A percentile compares a stretch with the other conserved stretches of the same genome.
Evolutionary conservation across 2,113 vertebrate species (phyloP).

Genomic region (Triplophysa dalaica): DNA sequence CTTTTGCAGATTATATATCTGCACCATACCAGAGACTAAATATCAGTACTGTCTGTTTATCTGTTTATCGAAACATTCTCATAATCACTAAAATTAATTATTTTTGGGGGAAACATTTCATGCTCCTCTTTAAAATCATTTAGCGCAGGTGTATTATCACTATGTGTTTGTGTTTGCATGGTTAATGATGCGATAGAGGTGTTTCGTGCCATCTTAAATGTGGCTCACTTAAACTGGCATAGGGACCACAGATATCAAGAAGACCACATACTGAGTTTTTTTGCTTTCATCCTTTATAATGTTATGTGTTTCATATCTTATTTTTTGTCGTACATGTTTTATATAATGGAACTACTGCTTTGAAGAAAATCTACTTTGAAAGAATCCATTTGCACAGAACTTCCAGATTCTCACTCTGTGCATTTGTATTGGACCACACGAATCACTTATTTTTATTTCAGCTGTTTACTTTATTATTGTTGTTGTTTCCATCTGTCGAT

Average conservation of each 20-base stretch:
- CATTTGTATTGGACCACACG: constrained; percentile 52
- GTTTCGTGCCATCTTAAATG: constrained; percentile 58
- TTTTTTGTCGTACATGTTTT: constrained; percentile 48
- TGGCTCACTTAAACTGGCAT: constrained; percentile 21
- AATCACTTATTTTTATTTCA: constrained; percentile 43
- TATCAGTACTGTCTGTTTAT: neutral
- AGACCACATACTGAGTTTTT: constrained; percentile 28
- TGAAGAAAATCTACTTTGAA: constrained; percentile 44
- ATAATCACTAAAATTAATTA: no score
- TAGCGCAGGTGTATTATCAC: neutral
- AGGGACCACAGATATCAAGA: constrained; percentile 28
- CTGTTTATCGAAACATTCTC: no score
- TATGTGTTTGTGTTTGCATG: neutral
- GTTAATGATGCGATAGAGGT: constrained; percentile 64
- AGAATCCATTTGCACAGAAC: constrained; percentile 50
- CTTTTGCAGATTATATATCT: neutral
- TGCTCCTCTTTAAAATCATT: neutral
- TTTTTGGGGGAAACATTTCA: neutral
- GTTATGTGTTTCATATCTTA: constrained; percentile 43
- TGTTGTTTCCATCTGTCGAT: constrained; percentile 69
- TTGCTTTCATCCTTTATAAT: constrained; percentile 25
- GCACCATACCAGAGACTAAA: neutral
- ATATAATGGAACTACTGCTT: constrained; percentile 57
- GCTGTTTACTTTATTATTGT: constrained; percentile 30
- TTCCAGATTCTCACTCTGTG: constrained; percentile 46